These are phyloP conservation scores for Hippocampus abdominalis DNA, from an alignment of 2,113 vertebrate genomes.

Conservation along the genomic window DNA sequence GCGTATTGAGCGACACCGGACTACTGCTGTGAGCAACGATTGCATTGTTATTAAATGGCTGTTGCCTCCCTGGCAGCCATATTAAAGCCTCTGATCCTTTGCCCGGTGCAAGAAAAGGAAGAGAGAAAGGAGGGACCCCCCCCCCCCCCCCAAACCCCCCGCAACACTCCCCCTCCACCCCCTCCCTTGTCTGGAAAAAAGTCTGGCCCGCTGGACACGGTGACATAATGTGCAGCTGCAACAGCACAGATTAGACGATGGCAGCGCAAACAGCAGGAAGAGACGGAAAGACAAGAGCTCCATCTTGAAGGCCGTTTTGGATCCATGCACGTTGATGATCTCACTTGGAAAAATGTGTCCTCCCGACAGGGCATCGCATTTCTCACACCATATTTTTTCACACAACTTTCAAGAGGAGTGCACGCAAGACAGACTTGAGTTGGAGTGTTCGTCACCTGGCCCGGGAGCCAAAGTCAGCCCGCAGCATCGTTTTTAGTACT, in stretches of 20 bases:
- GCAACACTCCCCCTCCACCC: too few relatives aligned
- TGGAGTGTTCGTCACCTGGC: not conserved
- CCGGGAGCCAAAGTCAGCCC: not conserved
- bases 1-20: constrained; percentile 63
- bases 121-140: constrained; percentile 10
- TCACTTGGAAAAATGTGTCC: not conserved
- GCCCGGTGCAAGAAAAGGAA: constrained; percentile 56
- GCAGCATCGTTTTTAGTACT: not conserved
- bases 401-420: not conserved
- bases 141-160: not conserved
- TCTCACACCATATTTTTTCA: not conserved
- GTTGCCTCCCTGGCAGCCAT: constrained; percentile 70
- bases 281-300: constrained; percentile 14
- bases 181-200: constrained; percentile 12
- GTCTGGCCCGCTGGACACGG: constrained; percentile 54
- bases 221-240: constrained; percentile 53
- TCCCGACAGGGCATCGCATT: not conserved
- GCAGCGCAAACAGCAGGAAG: constrained; percentile 34
- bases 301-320: constrained; percentile 3
- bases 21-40: constrained; percentile 71
- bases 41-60: constrained; percentile 75
- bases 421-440: not conserved
- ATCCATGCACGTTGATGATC: not conserved
- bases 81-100: constrained; percentile 66
- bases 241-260: constrained; percentile 48